Percentiles rank a stretch among this genome's conserved stretches.
These are phyloP conservation scores for Dendrolimus punctatus DNA, from an alignment of 1,140 invertebrate genomes.

Conservation along the genomic window DNA sequence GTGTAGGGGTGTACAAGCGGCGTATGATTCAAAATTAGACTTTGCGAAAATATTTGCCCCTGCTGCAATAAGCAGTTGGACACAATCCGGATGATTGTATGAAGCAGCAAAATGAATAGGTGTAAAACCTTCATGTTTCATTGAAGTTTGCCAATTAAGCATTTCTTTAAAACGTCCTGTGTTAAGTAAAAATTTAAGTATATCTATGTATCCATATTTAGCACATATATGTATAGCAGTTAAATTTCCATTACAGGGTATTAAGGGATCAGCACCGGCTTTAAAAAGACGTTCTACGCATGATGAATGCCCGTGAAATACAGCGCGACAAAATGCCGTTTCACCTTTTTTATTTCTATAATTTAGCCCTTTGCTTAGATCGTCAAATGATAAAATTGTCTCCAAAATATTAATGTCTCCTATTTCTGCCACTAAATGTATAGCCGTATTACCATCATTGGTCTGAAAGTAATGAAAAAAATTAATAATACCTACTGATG, in stretches of 20 bases:
- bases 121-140: slow-evolving; percentile 59
- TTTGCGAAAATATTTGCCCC: slow-evolving; percentile 60
- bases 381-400: slow-evolving; percentile 73
- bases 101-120: slow-evolving; percentile 80
- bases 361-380: slow-evolving; percentile 59
- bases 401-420: slow-evolving; percentile 76
- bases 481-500: not conserved
- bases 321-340: slow-evolving; percentile 71
- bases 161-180: slow-evolving; percentile 8
- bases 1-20: slow-evolving; percentile 74
- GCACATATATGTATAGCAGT: slow-evolving; percentile 64
- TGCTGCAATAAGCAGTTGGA: slow-evolving; percentile 75
- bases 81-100: slow-evolving; percentile 76
- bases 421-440: slow-evolving; percentile 73
- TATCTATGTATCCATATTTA: slow-evolving; percentile 46
- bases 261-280: slow-evolving; percentile 61
- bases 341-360: slow-evolving; percentile 60
- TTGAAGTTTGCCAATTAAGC: slow-evolving; percentile 18
- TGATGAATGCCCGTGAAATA: slow-evolving; percentile 52
- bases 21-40: slow-evolving; percentile 47
- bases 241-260: slow-evolving; percentile 43
- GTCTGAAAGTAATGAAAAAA: slow-evolving; percentile 44
- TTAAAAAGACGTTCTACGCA: slow-evolving; percentile 66
- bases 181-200: slow-evolving; percentile 56
- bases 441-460: slow-evolving; percentile 73